These are phyloP conservation scores for Panthera tigris DNA, from an alignment of 2,113 vertebrate genomes.

Conservation along the genomic window DNA sequence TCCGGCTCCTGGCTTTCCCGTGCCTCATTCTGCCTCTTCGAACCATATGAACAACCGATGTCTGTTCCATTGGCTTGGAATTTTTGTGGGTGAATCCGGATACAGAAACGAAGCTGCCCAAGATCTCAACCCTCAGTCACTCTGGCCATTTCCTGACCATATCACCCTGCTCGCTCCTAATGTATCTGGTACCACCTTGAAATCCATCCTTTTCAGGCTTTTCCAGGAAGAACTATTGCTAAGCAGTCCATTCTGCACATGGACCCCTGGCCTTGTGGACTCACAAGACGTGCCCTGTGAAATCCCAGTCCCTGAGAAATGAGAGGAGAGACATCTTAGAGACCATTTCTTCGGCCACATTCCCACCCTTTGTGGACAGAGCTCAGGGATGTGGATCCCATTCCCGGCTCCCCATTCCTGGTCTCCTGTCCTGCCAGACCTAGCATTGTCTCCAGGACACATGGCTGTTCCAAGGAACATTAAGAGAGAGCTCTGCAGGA, in stretches of 20 bases:
- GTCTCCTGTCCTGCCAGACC: background rate
- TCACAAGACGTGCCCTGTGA: background rate
- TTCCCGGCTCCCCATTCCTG: background rate
- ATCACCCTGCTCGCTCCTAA: background rate
- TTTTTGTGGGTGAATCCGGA: constrained; percentile 3
- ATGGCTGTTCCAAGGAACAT: background rate
- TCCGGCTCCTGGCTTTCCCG: constrained; percentile 22
- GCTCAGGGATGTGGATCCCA: background rate
- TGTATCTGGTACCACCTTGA: constrained; percentile 15
- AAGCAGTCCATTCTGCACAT: background rate
- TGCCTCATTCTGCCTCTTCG: background rate
- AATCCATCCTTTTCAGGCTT: background rate
- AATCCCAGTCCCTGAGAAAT: background rate
- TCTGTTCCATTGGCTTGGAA: background rate
- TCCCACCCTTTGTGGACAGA: background rate
- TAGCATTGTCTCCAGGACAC: background rate
- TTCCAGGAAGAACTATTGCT: background rate
- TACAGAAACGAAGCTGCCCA: background rate
- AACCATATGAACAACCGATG: background rate
- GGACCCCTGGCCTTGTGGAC: background rate
- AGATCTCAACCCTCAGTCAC: background rate
- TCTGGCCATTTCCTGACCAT: background rate
- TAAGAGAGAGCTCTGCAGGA: background rate
- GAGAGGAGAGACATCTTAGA: background rate
- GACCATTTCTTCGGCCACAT: background rate